Conservation (phyloP, 2,888 invertebrate genomes). For the Ptychoptera albimana region DNA sequence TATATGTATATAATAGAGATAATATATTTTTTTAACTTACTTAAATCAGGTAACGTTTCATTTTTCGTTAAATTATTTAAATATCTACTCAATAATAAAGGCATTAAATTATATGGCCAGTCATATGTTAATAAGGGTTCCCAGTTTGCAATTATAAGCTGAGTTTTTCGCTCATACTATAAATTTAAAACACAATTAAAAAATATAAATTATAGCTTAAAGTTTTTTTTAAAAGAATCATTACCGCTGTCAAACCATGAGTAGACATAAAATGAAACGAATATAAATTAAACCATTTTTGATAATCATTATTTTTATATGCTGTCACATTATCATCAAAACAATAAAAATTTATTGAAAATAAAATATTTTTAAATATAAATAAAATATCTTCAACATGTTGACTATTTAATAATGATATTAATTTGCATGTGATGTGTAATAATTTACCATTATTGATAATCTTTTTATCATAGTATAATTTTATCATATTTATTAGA, state of each 20-base stretch:
- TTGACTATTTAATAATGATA: constrained; percentile 41
- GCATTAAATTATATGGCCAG: constrained; percentile 62
- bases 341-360: constrained; percentile 34
- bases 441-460: constrained; percentile 14
- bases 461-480: constrained; percentile 15
- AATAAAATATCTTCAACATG: constrained; percentile 39
- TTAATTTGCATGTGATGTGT: constrained; percentile 39
- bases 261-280: no score
- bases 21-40: constrained; percentile 15
- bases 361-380: constrained; percentile 42
- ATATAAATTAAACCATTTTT: no score
- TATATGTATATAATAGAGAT: no score
- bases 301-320: no score
- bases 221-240: no score
- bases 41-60: neutral
- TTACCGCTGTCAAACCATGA: no score
- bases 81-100: constrained; percentile 29
- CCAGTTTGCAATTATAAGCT: no score
- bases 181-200: no score
- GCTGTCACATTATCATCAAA: no score
- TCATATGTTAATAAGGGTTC: constrained; percentile 43
- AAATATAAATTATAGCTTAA: no score
- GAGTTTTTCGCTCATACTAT: no score
- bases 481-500: constrained; percentile 34
- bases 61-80: constrained; percentile 36